Evolutionary conservation across 2,113 vertebrate species (phyloP).

Genomic region (Oncorhynchus mykiss): DNA sequence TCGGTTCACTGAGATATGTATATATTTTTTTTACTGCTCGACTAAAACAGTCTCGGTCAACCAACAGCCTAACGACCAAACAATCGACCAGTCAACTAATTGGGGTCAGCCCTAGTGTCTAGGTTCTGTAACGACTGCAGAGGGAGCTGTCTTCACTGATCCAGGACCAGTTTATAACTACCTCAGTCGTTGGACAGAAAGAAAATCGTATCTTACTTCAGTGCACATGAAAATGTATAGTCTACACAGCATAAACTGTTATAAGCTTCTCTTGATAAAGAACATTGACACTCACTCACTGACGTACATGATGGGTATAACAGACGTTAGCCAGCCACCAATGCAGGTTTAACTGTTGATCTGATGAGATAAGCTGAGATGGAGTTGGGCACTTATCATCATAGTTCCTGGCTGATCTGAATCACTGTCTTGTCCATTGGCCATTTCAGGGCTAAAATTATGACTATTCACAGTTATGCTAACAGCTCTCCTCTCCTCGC

Average conservation of each 20-base stretch:
- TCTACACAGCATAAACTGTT: background rate
- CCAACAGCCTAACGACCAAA: no score
- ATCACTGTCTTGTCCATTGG: slow-evolving; percentile 39
- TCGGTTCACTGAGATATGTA: no score
- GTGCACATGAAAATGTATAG: background rate
- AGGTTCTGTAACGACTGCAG: background rate
- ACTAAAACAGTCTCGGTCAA: no score
- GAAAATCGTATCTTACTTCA: background rate
- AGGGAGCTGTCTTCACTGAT: background rate
- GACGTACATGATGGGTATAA: background rate
- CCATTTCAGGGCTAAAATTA: slow-evolving; percentile 56
- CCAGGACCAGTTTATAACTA: background rate
- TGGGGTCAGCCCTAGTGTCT: no score
- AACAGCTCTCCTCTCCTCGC: slow-evolving; percentile 40
- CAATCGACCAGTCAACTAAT: no score
- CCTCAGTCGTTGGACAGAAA: background rate
- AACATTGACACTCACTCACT: background rate
- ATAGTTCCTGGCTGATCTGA: slow-evolving; percentile 31
- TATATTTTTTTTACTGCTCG: no score
- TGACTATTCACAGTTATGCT: slow-evolving; percentile 67
- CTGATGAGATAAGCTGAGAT: background rate
- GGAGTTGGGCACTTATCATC: slow-evolving; percentile 30
- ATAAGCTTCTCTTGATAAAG: background rate
- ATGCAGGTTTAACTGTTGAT: background rate
- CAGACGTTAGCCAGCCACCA: background rate